phyloP scores from a whole-genome alignment of 2,888 invertebrate species.

The Torymus aiolomorphi region DNA sequence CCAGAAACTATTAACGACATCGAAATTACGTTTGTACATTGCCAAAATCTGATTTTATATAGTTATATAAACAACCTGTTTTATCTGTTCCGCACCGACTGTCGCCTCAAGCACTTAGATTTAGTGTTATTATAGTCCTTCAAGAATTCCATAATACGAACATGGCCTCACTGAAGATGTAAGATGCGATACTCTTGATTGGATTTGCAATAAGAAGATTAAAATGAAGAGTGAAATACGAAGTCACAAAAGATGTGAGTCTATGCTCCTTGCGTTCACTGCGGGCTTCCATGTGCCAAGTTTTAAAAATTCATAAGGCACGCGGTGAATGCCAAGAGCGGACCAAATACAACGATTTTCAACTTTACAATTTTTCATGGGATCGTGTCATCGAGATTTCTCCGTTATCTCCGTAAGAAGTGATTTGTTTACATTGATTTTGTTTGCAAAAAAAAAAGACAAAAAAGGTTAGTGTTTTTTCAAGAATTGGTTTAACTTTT shows the following conservation, averaged over 20 bases:
- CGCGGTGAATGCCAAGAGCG: conserved; percentile 99
- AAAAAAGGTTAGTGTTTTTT: conserved; percentile 42
- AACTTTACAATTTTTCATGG: conserved; percentile 1
- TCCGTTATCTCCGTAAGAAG: neutral
- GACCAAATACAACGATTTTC: conserved; percentile 79
- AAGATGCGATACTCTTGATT: conserved; percentile 20
- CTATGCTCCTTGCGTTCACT: conserved; percentile 94
- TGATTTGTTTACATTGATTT: conserved; percentile 2
- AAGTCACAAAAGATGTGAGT: conserved; percentile 66
- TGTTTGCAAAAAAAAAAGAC: conserved; percentile 10
- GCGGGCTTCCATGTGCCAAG: conserved; percentile 92
- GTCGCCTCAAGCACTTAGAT: neutral
- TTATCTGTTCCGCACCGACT: neutral
- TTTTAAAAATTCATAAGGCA: conserved; percentile 92
- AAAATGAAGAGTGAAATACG: conserved; percentile 40
- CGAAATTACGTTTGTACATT: conserved; percentile 1
- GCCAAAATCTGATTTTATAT: neutral
- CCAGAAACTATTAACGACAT: too few relatives aligned
- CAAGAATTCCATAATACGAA: neutral
- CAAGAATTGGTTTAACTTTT: conserved; percentile 24
- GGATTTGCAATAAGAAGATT: conserved; percentile 28
- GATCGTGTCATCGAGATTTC: neutral
- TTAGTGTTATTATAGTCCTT: neutral
- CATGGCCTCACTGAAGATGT: neutral
- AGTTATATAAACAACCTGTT: too few relatives aligned